phyloP scores from a whole-genome alignment of 1,140 invertebrate genomes.

The Drosophila lowei region DNA sequence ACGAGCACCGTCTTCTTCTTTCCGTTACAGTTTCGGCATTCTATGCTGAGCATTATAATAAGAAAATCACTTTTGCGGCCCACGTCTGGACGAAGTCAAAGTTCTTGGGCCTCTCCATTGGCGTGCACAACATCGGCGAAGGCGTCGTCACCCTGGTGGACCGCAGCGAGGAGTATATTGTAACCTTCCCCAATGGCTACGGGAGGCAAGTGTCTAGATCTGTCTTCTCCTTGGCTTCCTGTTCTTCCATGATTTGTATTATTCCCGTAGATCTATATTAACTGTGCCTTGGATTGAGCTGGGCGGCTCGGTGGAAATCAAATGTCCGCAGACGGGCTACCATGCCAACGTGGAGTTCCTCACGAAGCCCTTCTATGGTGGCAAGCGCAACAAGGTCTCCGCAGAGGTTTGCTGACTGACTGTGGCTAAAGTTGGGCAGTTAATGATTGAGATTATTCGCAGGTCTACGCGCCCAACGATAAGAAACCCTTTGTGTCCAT shows the following conservation, averaged over 20 bases:
- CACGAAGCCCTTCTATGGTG: slow-evolving; percentile 98
- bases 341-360: slow-evolving; percentile 95
- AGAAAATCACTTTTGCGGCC: slow-evolving; percentile 95
- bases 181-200: slow-evolving; percentile 98
- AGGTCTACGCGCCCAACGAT: slow-evolving; percentile 87
- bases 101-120: slow-evolving; percentile 97
- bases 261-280: slow-evolving; percentile 90
- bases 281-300: slow-evolving; percentile 98
- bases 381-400: slow-evolving; percentile 94
- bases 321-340: slow-evolving; percentile 95
- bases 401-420: slow-evolving; percentile 87
- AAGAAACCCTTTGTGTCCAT: slow-evolving; percentile 95
- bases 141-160: slow-evolving; percentile 92
- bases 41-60: slow-evolving; percentile 96
- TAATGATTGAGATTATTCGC: slow-evolving; percentile 24
- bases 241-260: too few relatives aligned
- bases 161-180: slow-evolving; percentile 94
- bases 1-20: not conserved
- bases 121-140: slow-evolving; percentile 93
- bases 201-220: slow-evolving; percentile 86
- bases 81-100: slow-evolving; percentile 99
- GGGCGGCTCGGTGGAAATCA: slow-evolving; percentile 94
- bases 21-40: slow-evolving; percentile 93
- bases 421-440: not conserved
- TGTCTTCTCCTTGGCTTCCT: slow-evolving; percentile 17